Base-by-base conservation (phyloP, 2,113 vertebrate genomes). In the Rynchops niger region DNA sequence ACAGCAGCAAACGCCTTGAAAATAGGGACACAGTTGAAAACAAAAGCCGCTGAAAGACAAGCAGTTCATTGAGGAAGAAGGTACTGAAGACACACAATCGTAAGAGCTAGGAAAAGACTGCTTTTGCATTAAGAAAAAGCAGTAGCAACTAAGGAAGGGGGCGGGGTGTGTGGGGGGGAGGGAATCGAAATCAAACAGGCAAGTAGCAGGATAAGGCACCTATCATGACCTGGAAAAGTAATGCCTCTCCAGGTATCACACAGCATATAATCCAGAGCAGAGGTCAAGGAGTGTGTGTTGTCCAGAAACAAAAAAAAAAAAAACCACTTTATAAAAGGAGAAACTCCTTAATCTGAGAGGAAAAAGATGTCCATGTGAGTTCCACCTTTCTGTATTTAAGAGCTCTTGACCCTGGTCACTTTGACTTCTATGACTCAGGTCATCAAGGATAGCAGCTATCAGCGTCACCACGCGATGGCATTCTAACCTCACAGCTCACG, bases 151-250 rank as follows among this genome's bases (percentile, higher is more conserved):
- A 82, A 82, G 38, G n/a, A 49, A 65, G 8, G 5, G 6, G 15
- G 13, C 1, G 9, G 29, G 16, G 53, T 16, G 2, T 5, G 12
- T 0, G 16, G 53, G 16, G 1, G 8, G 14, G 0, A 6, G 21
- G 18, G 36, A 42, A 42, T 14, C 49, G 34, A 55, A 43, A 50
- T 8, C 11, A 30, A 79, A 25, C 5, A 73, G 27, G 27, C 30
- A 67, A 91, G 52, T 29, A 72, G 79, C 14, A 74, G 47, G 22
- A 56, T 13, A 81, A 84, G 11, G 47, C 11, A 83, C 2, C 15
- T 67, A 42, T 16, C 26, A 52, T 9, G 12, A 47, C 9, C 4
- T 38, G 12, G 20, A 30, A 55, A 78, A 82, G 11, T 38, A 85
- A 26, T 27, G 30, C 23, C 18, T 22, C 45, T 86, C 20, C 15